phyloP scores from a whole-genome alignment of 2,113 vertebrate genomes.

The Mus pahari region DNA sequence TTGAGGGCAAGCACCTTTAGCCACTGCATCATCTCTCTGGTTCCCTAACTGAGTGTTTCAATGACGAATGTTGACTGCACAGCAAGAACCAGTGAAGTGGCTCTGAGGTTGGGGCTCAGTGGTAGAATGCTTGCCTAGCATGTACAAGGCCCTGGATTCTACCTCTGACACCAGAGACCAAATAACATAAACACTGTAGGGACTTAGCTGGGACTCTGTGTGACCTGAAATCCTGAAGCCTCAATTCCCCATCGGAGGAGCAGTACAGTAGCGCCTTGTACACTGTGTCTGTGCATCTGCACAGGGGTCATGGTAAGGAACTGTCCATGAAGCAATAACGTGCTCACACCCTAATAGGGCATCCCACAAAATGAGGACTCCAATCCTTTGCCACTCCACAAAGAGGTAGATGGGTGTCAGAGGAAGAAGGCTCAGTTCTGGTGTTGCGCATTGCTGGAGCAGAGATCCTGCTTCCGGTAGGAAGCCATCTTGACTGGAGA shows the following conservation, averaged over 20 bases:
- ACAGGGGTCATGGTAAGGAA: rapidly evolving
- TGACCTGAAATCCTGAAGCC: rapidly evolving
- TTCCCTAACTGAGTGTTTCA: not conserved
- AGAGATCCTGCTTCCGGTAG: not conserved
- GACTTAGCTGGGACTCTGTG: not conserved
- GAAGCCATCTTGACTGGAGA: not conserved
- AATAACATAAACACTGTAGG: not conserved
- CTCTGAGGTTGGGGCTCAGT: not conserved
- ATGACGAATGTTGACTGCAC: not conserved
- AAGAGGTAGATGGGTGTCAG: not conserved
- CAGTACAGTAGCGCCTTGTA: too few relatives aligned
- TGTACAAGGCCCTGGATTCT: not conserved
- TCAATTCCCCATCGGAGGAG: not conserved
- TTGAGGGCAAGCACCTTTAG: not conserved
- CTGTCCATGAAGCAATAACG: too few relatives aligned
- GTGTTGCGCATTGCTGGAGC: not conserved
- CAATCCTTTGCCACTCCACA: rapidly evolving
- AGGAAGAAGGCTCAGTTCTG: not conserved
- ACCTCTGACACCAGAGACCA: not conserved
- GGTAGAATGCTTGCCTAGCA: not conserved
- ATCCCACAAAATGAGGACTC: too few relatives aligned
- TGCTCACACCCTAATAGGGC: too few relatives aligned
- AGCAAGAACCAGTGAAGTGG: not conserved
- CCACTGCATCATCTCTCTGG: not conserved
- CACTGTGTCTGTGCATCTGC: not conserved